phyloP scores from a whole-genome alignment of 2,888 invertebrate species.

The Pasiphila rectangulata region DNA sequence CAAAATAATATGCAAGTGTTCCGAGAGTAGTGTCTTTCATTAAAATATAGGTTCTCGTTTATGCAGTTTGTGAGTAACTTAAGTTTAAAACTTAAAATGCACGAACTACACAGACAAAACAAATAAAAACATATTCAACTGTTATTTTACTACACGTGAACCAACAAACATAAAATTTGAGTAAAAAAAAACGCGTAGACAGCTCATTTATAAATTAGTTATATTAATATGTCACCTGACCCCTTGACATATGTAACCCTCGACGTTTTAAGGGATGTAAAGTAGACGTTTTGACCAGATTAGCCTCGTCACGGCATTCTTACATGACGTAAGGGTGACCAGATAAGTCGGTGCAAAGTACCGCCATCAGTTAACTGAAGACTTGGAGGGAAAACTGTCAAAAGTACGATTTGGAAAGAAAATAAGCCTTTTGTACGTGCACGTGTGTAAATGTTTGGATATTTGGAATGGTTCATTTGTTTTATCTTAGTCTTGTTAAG shows the following conservation, averaged over 20 bases:
- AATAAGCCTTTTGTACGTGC: not conserved
- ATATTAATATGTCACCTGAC: slow-evolving; percentile 12
- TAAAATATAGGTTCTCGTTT: no score
- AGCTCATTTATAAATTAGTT: slow-evolving; percentile 11
- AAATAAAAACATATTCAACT: not conserved
- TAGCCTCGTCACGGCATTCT: slow-evolving; percentile 17
- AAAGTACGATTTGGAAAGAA: slow-evolving; percentile 1
- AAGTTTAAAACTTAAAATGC: no score
- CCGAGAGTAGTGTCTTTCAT: no score
- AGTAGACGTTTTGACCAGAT: slow-evolving; percentile 24
- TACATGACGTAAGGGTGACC: slow-evolving; percentile 27
- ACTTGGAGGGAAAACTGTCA: slow-evolving; percentile 14
- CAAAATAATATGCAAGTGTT: no score
- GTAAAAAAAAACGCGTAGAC: not conserved
- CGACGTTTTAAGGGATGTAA: slow-evolving; percentile 15
- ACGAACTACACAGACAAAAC: no score
- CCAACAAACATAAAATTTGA: not conserved
- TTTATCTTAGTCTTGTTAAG: not conserved
- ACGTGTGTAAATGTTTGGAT: not conserved
- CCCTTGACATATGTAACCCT: slow-evolving; percentile 24
- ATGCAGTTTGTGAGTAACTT: no score
- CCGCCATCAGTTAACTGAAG: slow-evolving; percentile 17
- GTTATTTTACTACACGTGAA: not conserved
- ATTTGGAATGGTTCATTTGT: not conserved
- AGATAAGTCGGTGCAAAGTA: slow-evolving; percentile 31